These are phyloP conservation scores for Palythoa grandiflora DNA, from an alignment of 92 coral and sea anemone species.

Conservation along the genomic window DNA sequence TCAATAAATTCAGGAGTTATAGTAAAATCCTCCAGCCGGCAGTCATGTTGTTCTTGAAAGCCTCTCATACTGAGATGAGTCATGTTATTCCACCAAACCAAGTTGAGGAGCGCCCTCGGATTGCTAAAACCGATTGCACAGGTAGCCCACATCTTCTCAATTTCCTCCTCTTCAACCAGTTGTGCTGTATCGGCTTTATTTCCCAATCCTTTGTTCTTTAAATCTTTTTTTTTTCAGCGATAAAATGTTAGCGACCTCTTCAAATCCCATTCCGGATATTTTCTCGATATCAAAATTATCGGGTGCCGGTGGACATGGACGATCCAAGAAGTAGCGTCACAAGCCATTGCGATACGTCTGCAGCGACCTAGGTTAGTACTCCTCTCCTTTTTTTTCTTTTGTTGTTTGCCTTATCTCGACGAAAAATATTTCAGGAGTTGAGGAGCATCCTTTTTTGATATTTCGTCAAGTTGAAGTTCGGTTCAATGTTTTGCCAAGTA, in stretches of 20 bases:
- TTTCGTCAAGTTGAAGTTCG: not conserved
- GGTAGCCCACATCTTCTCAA: conserved; percentile 35
- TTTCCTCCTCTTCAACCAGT: conserved; percentile 22
- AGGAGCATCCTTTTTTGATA: not conserved
- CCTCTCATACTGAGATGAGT: conserved; percentile 42
- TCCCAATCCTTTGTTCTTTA: conserved; percentile 18
- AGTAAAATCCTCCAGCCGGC: too few species aligned
- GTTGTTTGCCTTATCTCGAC: not conserved
- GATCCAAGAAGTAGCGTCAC: conserved; percentile 28
- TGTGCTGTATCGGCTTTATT: conserved; percentile 20
- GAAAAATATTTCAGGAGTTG: not conserved
- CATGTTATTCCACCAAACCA: conserved; percentile 57
- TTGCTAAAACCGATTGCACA: conserved; percentile 4
- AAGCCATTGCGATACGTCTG: too few species aligned
- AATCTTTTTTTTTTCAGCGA: conserved; percentile 24
- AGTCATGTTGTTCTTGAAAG: too few species aligned
- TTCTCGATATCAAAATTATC: conserved; percentile 42
- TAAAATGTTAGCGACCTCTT: conserved; percentile 22
- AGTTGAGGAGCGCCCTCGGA: conserved; percentile 31
- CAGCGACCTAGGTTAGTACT: too few species aligned
- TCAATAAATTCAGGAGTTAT: too few species aligned
- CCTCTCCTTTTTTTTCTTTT: too few species aligned
- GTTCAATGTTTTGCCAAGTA: not conserved
- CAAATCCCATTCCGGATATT: not conserved
- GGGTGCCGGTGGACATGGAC: not conserved